Conservation (phyloP, 2,888 invertebrate genomes). For the Amblyjoppa proteus region DNA sequence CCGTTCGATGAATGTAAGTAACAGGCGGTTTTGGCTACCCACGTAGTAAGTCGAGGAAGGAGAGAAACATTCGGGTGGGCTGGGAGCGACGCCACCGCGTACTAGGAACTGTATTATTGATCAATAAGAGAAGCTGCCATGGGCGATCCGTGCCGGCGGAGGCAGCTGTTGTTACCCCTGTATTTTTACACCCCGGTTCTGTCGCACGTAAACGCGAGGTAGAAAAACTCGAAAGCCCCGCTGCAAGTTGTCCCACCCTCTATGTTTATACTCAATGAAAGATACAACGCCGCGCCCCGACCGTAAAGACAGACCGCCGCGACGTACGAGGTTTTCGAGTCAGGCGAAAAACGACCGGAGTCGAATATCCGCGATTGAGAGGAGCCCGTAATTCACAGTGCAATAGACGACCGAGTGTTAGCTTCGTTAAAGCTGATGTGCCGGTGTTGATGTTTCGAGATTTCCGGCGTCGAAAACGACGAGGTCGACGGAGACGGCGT, state of each 20-base stretch:
- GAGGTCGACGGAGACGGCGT: slow-evolving; percentile 45
- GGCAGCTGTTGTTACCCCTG: slow-evolving; percentile 82
- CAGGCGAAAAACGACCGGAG: slow-evolving; percentile 6
- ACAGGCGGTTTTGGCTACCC: background rate
- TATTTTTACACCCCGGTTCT: slow-evolving; percentile 77
- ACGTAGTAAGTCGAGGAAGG: slow-evolving; percentile 2
- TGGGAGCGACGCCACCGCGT: slow-evolving; percentile 77
- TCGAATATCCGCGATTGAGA: slow-evolving; percentile 31
- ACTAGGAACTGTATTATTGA: slow-evolving; percentile 82
- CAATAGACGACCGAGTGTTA: slow-evolving; percentile 58
- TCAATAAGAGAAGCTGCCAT: slow-evolving; percentile 81
- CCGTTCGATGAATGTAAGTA: background rate
- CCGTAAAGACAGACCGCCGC: background rate
- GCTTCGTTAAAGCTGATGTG: slow-evolving; percentile 55
- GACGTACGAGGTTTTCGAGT: background rate
- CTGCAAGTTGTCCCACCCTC: background rate
- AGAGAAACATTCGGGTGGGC: slow-evolving; percentile 58
- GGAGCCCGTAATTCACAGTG: slow-evolving; percentile 43
- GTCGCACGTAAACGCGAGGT: slow-evolving; percentile 68
- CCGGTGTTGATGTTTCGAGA: slow-evolving; percentile 65
- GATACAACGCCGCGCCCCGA: background rate
- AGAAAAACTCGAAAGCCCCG: slow-evolving; percentile 51
- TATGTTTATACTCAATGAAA: background rate
- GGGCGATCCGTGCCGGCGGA: slow-evolving; percentile 82
- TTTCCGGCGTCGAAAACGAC: slow-evolving; percentile 45